phyloP scores from a whole-genome alignment of 2,888 invertebrate species.

The Drosophila lacicola region DNA sequence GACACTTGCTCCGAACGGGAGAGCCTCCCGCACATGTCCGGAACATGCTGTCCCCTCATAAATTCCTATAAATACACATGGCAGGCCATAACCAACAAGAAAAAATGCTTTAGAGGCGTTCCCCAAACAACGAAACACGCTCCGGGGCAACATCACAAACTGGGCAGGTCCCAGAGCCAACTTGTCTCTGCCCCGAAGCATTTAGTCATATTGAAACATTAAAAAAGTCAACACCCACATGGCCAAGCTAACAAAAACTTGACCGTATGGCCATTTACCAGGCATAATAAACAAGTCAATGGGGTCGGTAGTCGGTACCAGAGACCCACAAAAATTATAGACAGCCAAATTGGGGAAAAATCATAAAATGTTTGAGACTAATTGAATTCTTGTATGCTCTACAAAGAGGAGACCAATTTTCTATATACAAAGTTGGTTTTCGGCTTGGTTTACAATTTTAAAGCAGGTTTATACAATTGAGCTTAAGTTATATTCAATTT shows the following conservation, averaged over 20 bases:
- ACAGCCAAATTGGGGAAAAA: constrained; percentile 28
- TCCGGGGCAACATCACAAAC: constrained; percentile 45
- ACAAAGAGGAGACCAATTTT: not conserved
- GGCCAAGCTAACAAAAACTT: constrained; percentile 62
- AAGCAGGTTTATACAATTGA: too few species aligned
- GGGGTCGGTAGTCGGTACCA: constrained; percentile 45
- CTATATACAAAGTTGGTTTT: not conserved
- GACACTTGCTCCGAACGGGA: constrained; percentile 61
- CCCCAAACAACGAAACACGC: constrained; percentile 55
- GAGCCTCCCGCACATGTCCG: constrained; percentile 62
- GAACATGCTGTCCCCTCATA: constrained; percentile 27
- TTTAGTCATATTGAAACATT: constrained; percentile 82
- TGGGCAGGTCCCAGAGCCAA: constrained; percentile 53
- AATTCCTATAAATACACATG: constrained; percentile 52
- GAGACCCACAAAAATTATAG: constrained; percentile 37
- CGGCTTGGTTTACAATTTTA: not conserved
- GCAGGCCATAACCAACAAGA: constrained; percentile 18
- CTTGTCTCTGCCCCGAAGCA: constrained; percentile 59
- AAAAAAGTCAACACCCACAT: constrained; percentile 81
- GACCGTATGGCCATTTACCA: constrained; percentile 61
- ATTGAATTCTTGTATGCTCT: constrained; percentile 43
- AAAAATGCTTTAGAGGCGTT: constrained; percentile 38
- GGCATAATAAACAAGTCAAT: constrained; percentile 68
- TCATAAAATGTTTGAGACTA: constrained; percentile 23
- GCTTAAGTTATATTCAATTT: too few species aligned